Percentiles rank a stretch among this genome's conserved stretches.
Evolutionary conservation across 2,888 invertebrate genomes (phyloP).

Genomic region (Dicyrtoma fusca): DNA sequence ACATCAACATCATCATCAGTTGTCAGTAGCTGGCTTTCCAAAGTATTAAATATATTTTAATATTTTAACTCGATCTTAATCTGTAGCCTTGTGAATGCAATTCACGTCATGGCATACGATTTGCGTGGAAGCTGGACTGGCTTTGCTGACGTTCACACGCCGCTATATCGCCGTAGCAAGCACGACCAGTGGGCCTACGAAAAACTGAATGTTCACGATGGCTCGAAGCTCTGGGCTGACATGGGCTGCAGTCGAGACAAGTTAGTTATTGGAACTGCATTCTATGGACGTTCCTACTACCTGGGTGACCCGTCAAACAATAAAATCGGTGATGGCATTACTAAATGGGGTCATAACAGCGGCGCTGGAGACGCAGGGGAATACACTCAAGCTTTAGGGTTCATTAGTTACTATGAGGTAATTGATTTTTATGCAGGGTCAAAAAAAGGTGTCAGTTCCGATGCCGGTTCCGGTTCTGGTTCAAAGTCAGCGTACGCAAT

Average conservation of each 20-base stretch:
- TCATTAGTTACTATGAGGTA: constrained; percentile 84
- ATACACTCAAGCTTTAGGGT: constrained; percentile 84
- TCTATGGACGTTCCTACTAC: constrained; percentile 85
- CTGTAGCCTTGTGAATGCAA: constrained; percentile 44
- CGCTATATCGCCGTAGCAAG: constrained; percentile 75
- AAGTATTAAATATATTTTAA: too few species aligned
- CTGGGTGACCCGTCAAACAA: constrained; percentile 77
- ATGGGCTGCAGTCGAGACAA: constrained; percentile 86
- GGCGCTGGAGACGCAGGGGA: constrained; percentile 84
- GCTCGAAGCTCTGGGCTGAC: constrained; percentile 82
- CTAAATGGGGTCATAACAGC: constrained; percentile 72
- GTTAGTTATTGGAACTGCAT: constrained; percentile 83
- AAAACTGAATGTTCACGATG: constrained; percentile 87
- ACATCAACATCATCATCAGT: too few species aligned
- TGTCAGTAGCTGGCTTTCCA: neutral
- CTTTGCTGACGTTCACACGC: constrained; percentile 86
- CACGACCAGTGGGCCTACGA: constrained; percentile 89
- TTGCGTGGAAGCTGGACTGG: constrained; percentile 59
- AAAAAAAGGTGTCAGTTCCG: too few species aligned
- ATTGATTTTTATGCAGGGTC: constrained; percentile 47
- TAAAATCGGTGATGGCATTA: constrained; percentile 81
- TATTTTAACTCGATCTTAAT: neutral
- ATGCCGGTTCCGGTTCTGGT: too few species aligned
- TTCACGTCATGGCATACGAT: constrained; percentile 56
- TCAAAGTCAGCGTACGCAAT: too few species aligned